Percentiles rank a stretch among this genome's conserved stretches.
phyloP scores from a whole-genome alignment of 2,888 invertebrate genomes.

The Folsomia manolachei region DNA sequence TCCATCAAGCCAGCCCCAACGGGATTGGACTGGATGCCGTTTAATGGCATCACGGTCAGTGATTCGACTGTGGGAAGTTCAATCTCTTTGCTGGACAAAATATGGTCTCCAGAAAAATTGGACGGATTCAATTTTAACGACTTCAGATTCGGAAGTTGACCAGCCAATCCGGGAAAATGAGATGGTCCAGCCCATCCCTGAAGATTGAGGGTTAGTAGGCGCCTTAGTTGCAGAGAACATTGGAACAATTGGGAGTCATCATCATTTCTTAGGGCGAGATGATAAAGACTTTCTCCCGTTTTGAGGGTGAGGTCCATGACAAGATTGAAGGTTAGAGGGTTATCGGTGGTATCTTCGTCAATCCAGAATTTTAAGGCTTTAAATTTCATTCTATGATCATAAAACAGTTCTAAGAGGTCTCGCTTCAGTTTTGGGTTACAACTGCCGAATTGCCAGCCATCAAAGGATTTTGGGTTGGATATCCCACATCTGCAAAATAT shows the following conservation, averaged over 20 bases:
- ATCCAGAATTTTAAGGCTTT: constrained; percentile 13
- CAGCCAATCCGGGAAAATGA: constrained; percentile 25
- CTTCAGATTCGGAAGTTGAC: constrained; percentile 26
- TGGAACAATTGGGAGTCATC: constrained; percentile 23
- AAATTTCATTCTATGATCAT: constrained; percentile 15
- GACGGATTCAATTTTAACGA: constrained; percentile 24
- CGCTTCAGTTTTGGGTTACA: background rate
- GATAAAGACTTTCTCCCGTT: constrained; percentile 20
- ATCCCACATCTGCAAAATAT: constrained; percentile 6
- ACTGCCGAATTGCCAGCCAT: constrained; percentile 24
- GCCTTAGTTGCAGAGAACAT: constrained; percentile 2
- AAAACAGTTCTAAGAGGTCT: constrained; percentile 8
- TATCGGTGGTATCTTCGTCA: background rate
- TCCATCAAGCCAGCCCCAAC: constrained; percentile 19
- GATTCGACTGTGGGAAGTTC: constrained; percentile 21
- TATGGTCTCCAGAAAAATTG: constrained; percentile 22
- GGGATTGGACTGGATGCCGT: background rate
- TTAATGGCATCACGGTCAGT: constrained; percentile 30
- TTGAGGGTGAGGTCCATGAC: constrained; percentile 26
- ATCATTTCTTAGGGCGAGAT: constrained; percentile 22
- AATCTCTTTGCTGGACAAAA: background rate
- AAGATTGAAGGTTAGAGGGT: background rate
- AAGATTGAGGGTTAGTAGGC: constrained; percentile 16
- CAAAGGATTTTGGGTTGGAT: constrained; percentile 13
- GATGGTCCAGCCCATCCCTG: constrained; percentile 30